Conservation (phyloP, 2,797 vertebrate species). For the Rhadinocentrus ornatus region DNA sequence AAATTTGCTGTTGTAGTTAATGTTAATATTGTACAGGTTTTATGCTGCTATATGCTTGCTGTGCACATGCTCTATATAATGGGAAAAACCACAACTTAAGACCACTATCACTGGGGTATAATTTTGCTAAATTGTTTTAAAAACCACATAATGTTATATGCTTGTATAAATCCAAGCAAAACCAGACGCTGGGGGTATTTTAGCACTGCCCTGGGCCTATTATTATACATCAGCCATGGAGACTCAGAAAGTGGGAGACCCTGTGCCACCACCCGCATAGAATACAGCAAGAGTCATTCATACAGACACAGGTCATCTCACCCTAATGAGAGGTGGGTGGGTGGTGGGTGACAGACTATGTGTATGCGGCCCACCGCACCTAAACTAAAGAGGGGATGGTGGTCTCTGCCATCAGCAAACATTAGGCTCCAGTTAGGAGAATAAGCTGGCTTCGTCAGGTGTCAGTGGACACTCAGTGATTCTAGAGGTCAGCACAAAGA, state of each 20-base stretch:
- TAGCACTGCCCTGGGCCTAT: slow-evolving; percentile 68
- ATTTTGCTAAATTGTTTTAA: slow-evolving; percentile 83
- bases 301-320: slow-evolving; percentile 61
- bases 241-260: slow-evolving; percentile 59
- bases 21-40: slow-evolving; percentile 77
- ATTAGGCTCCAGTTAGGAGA: slow-evolving; percentile 60
- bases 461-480: slow-evolving; percentile 63
- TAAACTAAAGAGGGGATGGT: slow-evolving; percentile 79
- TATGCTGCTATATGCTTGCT: slow-evolving; percentile 59
- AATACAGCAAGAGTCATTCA: slow-evolving; percentile 56
- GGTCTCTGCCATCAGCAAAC: slow-evolving; percentile 76
- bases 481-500: slow-evolving; percentile 63
- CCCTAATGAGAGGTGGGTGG: slow-evolving; percentile 68
- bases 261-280: slow-evolving; percentile 69
- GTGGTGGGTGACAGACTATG: slow-evolving; percentile 62
- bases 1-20: slow-evolving; percentile 74
- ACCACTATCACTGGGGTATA: slow-evolving; percentile 78
- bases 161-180: slow-evolving; percentile 81
- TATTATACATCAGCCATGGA: slow-evolving; percentile 68
- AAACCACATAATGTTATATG: slow-evolving; percentile 80
- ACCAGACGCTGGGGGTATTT: slow-evolving; percentile 74
- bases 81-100: slow-evolving; percentile 79
- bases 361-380: slow-evolving; percentile 74
- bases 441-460: slow-evolving; percentile 70
- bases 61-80: slow-evolving; percentile 71